A percentile compares a stretch with the other conserved stretches of the same genome.
Evolutionary conservation across 1,140 invertebrate genomes (phyloP).

Genomic region (Drosophila parvula): DNA sequence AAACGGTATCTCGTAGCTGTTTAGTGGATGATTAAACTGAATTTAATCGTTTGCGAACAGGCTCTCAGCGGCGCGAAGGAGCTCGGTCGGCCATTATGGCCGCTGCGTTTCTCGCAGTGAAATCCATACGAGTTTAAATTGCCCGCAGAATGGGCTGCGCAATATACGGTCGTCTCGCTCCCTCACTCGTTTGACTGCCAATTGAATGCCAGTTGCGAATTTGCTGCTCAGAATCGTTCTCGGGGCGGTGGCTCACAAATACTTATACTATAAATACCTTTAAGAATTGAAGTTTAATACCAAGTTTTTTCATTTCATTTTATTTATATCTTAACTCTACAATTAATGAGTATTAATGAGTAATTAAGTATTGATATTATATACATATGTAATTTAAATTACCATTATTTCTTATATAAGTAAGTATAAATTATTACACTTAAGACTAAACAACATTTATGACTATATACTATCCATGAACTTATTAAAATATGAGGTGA

Average conservation of each 20-base stretch:
- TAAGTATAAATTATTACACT: no score
- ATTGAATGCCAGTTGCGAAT: constrained; percentile 49
- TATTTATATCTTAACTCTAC: no score
- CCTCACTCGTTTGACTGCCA: constrained; percentile 17
- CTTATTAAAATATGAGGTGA: not conserved
- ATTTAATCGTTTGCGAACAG: constrained; percentile 84
- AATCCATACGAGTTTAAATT: constrained; percentile 75
- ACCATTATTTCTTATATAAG: no score
- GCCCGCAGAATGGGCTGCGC: constrained; percentile 45
- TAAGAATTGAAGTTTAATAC: no score
- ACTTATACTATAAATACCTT: no score
- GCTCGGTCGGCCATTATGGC: constrained; percentile 42
- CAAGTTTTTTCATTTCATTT: no score
- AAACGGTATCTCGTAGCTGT: constrained; percentile 81
- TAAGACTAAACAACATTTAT: no score
- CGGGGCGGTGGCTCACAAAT: no score
- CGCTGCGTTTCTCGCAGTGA: constrained; percentile 65
- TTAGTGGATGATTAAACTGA: constrained; percentile 84
- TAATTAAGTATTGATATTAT: no score
- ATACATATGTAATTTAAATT: no score
- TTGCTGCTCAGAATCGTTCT: constrained; percentile 22
- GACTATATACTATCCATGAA: no score
- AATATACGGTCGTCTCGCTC: constrained; percentile 56
- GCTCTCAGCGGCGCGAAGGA: constrained; percentile 61
- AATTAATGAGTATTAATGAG: no score